phyloP scores from a whole-genome alignment of 2,888 invertebrate species.

The Pterostichus madidus region DNA sequence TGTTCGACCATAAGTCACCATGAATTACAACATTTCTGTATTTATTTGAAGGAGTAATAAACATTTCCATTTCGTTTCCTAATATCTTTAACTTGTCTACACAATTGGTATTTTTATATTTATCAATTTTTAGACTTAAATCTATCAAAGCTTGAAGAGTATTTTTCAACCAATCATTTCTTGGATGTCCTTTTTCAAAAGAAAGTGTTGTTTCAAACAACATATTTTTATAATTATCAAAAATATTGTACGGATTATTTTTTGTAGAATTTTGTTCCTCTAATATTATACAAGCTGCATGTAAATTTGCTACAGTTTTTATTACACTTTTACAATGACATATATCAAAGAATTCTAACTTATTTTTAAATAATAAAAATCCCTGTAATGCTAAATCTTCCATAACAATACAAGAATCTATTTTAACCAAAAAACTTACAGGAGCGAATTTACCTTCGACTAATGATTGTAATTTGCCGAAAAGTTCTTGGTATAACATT shows the following conservation, averaged over 20 bases:
- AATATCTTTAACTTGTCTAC: slow-evolving; percentile 69
- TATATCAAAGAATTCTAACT: slow-evolving; percentile 74
- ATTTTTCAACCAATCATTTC: slow-evolving; percentile 72
- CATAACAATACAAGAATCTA: slow-evolving; percentile 77
- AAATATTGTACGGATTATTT: slow-evolving; percentile 69
- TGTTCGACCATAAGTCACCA: slow-evolving; percentile 83
- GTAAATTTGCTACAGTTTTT: slow-evolving; percentile 78
- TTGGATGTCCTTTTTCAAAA: slow-evolving; percentile 73
- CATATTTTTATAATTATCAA: slow-evolving; percentile 70
- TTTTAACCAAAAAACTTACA: slow-evolving; percentile 75
- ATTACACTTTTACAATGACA: slow-evolving; percentile 77
- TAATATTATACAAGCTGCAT: slow-evolving; percentile 78
- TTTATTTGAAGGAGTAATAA: slow-evolving; percentile 73
- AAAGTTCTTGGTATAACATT: slow-evolving; percentile 71
- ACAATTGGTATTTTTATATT: slow-evolving; percentile 63
- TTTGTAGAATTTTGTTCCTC: slow-evolving; percentile 75
- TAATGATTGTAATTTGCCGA: slow-evolving; percentile 70
- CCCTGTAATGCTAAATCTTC: slow-evolving; percentile 77
- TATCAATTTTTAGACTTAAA: slow-evolving; percentile 69
- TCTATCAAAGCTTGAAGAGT: slow-evolving; percentile 70
- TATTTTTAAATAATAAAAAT: slow-evolving; percentile 70
- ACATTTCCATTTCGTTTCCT: slow-evolving; percentile 69
- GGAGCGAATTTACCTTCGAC: slow-evolving; percentile 72
- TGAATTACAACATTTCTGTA: slow-evolving; percentile 80
- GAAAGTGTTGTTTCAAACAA: slow-evolving; percentile 71